phyloP scores from a whole-genome alignment of 2,888 invertebrate species.

The Drosophila ezoana region DNA sequence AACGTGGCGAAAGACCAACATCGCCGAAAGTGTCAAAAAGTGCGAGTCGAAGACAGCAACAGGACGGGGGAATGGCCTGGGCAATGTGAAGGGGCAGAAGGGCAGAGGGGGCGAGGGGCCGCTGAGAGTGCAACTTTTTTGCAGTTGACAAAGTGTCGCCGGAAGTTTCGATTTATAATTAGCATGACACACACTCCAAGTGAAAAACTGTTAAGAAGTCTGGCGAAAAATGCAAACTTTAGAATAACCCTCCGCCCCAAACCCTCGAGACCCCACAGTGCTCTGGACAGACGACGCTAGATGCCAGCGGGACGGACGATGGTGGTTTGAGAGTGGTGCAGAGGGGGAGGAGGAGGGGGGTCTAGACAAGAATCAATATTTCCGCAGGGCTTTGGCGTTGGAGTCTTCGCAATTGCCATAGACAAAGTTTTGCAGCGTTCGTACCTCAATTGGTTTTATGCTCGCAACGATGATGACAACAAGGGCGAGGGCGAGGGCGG shows the following conservation, averaged over 20 bases:
- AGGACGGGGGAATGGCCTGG: too few species aligned
- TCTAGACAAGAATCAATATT: conserved; percentile 71
- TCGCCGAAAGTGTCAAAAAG: conserved; percentile 65
- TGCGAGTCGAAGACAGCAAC: conserved; percentile 36
- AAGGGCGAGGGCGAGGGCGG: too few species aligned
- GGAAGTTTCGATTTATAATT: conserved; percentile 80
- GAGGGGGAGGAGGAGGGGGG: neutral
- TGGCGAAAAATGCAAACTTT: conserved; percentile 66
- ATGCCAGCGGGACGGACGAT: neutral
- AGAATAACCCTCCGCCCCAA: conserved; percentile 5
- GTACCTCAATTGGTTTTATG: conserved; percentile 69
- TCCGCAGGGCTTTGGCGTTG: conserved; percentile 53
- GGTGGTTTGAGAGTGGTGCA: neutral
- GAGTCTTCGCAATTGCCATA: conserved; percentile 18
- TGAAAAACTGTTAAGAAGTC: conserved; percentile 64
- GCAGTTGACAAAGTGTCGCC: conserved; percentile 78
- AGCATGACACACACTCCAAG: conserved; percentile 76
- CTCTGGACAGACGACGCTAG: neutral
- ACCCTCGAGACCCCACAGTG: neutral
- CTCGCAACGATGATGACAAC: conserved; percentile 29
- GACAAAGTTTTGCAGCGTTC: conserved; percentile 71
- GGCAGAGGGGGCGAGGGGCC: neutral
- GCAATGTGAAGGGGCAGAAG: neutral
- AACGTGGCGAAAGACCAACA: conserved; percentile 40
- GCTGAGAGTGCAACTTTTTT: conserved; percentile 43